A percentile compares a stretch with the other conserved stretches of the same genome.
Conservation (phyloP, 2,797 vertebrate species). For the Sphaeramia orbicularis region DNA sequence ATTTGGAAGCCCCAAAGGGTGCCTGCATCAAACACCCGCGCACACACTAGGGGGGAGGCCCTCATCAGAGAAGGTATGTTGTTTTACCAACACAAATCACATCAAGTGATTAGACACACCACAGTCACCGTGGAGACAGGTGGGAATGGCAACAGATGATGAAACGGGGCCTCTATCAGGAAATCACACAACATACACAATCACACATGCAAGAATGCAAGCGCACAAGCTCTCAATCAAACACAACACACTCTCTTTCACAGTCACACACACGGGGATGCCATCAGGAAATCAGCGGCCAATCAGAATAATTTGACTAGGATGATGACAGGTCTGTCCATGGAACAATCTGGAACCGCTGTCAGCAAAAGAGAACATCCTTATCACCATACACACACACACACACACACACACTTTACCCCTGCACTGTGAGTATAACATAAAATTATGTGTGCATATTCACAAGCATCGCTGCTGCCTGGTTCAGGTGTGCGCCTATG, state of each 20-base stretch:
- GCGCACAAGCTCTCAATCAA: slow-evolving; percentile 67
- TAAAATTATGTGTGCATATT: slow-evolving; percentile 41
- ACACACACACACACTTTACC: slow-evolving; percentile 9
- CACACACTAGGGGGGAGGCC: slow-evolving; percentile 61
- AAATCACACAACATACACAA: slow-evolving; percentile 61
- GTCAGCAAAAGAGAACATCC: slow-evolving; percentile 57
- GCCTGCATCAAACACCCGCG: slow-evolving; percentile 60
- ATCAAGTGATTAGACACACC: slow-evolving; percentile 86
- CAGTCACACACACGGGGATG: slow-evolving; percentile 59
- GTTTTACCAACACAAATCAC: slow-evolving; percentile 87
- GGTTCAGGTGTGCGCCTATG: background rate
- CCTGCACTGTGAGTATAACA: slow-evolving; percentile 33
- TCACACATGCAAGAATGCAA: slow-evolving; percentile 74
- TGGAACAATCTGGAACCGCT: slow-evolving; percentile 68
- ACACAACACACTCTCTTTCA: slow-evolving; percentile 31
- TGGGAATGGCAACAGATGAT: slow-evolving; percentile 73
- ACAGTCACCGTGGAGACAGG: slow-evolving; percentile 71
- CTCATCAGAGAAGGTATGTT: slow-evolving; percentile 76
- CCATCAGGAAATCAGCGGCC: slow-evolving; percentile 86
- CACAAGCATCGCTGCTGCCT: slow-evolving; percentile 12
- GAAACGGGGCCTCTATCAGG: slow-evolving; percentile 71
- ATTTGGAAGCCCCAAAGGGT: slow-evolving; percentile 71
- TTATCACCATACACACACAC: slow-evolving; percentile 43
- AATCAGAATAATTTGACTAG: slow-evolving; percentile 89
- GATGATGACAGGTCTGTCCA: slow-evolving; percentile 83